Base-by-base conservation (phyloP, 2,797 vertebrate genomes). In the Silurus lanzhouensis region DNA sequence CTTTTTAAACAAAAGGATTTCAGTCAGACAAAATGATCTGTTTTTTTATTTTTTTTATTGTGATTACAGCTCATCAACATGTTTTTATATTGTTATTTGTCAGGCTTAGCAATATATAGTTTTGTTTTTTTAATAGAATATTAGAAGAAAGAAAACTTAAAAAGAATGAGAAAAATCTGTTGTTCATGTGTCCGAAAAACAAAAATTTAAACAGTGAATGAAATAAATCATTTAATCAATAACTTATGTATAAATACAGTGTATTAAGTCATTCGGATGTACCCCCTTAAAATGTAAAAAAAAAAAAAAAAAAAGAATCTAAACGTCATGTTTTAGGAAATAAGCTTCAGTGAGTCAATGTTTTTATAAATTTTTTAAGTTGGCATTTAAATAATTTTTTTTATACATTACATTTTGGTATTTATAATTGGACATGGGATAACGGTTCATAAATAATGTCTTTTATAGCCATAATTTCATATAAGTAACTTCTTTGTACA, bases 51-150 rank as follows among this genome's bases (percentile, higher is more conserved):
- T 60, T 63, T 79, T 75, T 63, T 46, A 63, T 63, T 61, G 58
- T 14, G 76, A 63, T 63, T 79, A 79, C 58, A 79, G 20, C 31
- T 61, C 48, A 79, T 78, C 55, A 61, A 55, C 48, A 75, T 25
- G 25, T 20, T 76, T 58, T 38, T 22, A 31, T 10, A 38, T 77
- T 31, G 25, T 38, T 38, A 25, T 38, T 77, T 22, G 5, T 76
- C 74, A 57, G 17, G 19, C 52, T 77, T 79, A 79, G 58, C 58
- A n/a, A 46, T 15, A 79, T 63, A 63, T 6, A 61, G 9, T 38
- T 60, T 10, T 6, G 3, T n/a, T 46, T 63, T 10, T 52, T 52
- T 52, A 1, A 63, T 46, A 9, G 31, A 44, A 60, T 61, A 44
- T 38, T 76, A 58, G 20, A 74, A n/a, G 12, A 44, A 22, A n/a